Conservation (phyloP, 64 coral and sea anemone species). For the Montipora sp. region DNA sequence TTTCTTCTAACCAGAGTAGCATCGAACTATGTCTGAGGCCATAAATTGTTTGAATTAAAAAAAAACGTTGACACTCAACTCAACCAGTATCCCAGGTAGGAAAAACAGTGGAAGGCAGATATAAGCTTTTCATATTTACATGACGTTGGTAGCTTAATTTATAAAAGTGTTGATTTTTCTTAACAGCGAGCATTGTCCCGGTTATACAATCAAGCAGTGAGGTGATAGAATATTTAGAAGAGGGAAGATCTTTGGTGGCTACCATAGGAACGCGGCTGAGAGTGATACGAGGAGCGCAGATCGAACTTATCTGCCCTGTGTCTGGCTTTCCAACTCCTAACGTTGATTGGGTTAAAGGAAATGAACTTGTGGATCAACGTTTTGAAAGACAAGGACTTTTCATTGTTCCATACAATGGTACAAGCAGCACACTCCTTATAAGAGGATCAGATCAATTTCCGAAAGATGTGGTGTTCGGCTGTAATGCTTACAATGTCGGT, state of each 20-base stretch:
- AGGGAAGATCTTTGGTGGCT: neutral
- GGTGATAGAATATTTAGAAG: constrained; percentile 2
- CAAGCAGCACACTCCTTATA: constrained; percentile 13
- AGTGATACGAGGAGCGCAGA: constrained; percentile 1
- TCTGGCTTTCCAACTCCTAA: constrained; percentile 24
- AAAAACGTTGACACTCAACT: too few relatives aligned
- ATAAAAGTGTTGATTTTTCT: neutral
- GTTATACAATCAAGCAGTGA: neutral
- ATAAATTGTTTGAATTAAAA: too few relatives aligned
- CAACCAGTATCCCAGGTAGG: too few relatives aligned
- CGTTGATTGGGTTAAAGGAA: constrained; percentile 16
- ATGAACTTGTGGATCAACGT: neutral
- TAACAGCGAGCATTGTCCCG: neutral
- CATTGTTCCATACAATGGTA: constrained; percentile 16
- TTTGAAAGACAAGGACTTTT: neutral
- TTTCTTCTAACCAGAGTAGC: too few relatives aligned
- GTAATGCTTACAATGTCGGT: constrained; percentile 10
- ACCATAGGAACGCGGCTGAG: constrained; percentile 4
- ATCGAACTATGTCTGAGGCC: too few relatives aligned
- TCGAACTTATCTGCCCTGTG: constrained; percentile 25
- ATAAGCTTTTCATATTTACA: too few relatives aligned
- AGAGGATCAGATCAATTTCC: neutral
- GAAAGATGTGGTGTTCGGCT: constrained; percentile 11
- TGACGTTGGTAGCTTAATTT: neutral
- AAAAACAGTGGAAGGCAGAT: too few relatives aligned